These are phyloP conservation scores for Drusus annulatus DNA, from an alignment of 1,140 invertebrate genomes.

Conservation along the genomic window DNA sequence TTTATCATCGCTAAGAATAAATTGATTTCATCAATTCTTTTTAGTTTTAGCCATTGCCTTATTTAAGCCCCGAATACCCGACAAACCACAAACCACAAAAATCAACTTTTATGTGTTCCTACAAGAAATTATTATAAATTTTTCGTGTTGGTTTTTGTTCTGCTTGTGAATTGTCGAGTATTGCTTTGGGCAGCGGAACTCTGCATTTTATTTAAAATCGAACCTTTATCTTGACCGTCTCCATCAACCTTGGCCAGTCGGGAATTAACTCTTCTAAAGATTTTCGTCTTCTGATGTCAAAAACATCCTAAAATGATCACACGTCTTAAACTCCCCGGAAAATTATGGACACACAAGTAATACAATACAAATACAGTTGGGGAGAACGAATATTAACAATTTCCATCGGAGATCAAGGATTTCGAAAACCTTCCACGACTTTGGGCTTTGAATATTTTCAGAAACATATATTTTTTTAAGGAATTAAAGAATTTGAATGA, in stretches of 20 bases:
- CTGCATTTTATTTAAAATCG: conserved; percentile 66
- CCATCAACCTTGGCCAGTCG: conserved; percentile 76
- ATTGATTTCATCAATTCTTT: conserved; percentile 24
- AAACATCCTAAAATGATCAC: conserved; percentile 73
- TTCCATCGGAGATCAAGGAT: background rate
- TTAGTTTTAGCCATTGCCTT: conserved; percentile 39
- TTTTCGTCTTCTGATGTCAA: conserved; percentile 76
- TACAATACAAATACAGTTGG: background rate
- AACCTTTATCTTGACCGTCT: conserved; percentile 76
- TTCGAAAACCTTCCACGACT: no score
- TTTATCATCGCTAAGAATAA: conserved; percentile 15
- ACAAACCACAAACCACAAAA: background rate
- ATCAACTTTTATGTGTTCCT: no score
- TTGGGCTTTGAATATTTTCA: no score
- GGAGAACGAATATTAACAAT: background rate
- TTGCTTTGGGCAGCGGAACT: conserved; percentile 3
- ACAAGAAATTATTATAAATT: background rate
- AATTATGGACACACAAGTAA: background rate
- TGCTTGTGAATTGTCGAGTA: conserved; percentile 12
- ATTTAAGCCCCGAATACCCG: conserved; percentile 22
- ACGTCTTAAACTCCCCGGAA: conserved; percentile 61
- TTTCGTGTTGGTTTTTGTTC: background rate
- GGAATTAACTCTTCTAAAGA: conserved; percentile 76
- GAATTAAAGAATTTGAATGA: no score
- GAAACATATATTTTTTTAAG: no score